Evolutionary conservation across 2,888 invertebrate genomes (phyloP), one percentile per base, ranked within the genome.

Genomic region (Leuctra nigra): DNA sequence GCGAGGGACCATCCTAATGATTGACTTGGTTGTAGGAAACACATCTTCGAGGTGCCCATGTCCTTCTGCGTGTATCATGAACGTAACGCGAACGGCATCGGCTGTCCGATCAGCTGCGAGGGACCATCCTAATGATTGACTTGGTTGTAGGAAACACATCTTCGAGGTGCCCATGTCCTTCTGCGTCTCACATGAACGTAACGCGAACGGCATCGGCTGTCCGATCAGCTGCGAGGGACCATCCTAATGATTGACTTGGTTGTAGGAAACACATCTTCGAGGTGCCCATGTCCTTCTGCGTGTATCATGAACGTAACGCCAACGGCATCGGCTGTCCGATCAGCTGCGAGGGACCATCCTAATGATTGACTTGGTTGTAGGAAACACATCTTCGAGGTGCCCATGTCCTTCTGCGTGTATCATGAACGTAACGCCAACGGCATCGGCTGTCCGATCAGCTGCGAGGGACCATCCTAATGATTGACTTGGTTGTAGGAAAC

Each of bases 81-180:
- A 68, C 74, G 87, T 56, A 86, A 86, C 0, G 81, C 84, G 1
- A 76, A 77, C 0, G 82, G 82, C 1, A 77, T 79, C 41, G 77
- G 79, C 0, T 91, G 91, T 66, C 86, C 91, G 0, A 79, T 84
- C 0, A 83, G 84, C 64, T 92, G 91, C 67, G 75, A 75, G 11
- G 81, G 78, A n/a, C 83, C 85, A 67, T 79, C 81, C 61, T 84
- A 86, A 66, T 79, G 80, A 59, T 76, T 77, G 18, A 86, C 90
- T 2, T 95, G 95, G n/a, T 75, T 75, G 24, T 73, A 89, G 88
- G 38, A 91, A 91, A 70, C 92, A 92, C 72, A 90, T 93, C 11
- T 93, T 91, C 69, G 92, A 92, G 74, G 91, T 92, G 13, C 92
- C 92, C 0, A 87, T 92, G 81, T 87, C 91, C 11, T 91, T 86